phyloP scores from a whole-genome alignment of 2,797 vertebrate species.

The Holocentrus rufus region DNA sequence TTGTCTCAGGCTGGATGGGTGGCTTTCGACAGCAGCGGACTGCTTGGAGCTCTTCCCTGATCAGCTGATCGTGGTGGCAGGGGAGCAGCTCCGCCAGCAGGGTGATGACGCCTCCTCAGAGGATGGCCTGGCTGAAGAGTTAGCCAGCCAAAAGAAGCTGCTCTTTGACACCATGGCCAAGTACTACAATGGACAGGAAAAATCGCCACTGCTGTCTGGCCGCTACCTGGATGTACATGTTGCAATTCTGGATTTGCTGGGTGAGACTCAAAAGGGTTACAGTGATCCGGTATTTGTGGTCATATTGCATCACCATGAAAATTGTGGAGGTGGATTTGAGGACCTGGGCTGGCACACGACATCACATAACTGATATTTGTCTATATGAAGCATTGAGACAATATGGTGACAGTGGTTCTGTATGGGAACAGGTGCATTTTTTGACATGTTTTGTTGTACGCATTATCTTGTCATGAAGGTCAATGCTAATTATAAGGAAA shows the following conservation, averaged over 20 bases:
- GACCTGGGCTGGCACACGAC: background rate
- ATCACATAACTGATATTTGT: background rate
- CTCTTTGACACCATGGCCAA: constrained; percentile 88
- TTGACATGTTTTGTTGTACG: background rate
- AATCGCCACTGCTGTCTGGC: constrained; percentile 81
- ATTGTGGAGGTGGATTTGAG: background rate
- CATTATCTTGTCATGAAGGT: background rate
- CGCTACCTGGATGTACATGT: constrained; percentile 81
- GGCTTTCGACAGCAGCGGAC: constrained; percentile 85
- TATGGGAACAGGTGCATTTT: background rate
- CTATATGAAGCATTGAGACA: background rate
- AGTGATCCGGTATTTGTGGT: background rate
- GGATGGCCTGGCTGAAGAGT: constrained; percentile 48
- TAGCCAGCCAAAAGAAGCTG: constrained; percentile 81
- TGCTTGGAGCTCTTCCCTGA: constrained; percentile 91
- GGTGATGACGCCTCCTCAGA: constrained; percentile 19
- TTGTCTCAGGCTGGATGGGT: constrained; percentile 81
- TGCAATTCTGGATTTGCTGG: constrained; percentile 85
- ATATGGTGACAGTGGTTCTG: background rate
- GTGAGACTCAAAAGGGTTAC: constrained; percentile 71
- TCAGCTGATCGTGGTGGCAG: constrained; percentile 84
- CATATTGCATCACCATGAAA: background rate
- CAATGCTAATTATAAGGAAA: background rate
- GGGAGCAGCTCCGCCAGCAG: constrained; percentile 83
- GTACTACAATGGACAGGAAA: constrained; percentile 86